These are phyloP conservation scores for Colostygia pectinataria DNA, from an alignment of 2,888 invertebrate species.

Conservation along the genomic window DNA sequence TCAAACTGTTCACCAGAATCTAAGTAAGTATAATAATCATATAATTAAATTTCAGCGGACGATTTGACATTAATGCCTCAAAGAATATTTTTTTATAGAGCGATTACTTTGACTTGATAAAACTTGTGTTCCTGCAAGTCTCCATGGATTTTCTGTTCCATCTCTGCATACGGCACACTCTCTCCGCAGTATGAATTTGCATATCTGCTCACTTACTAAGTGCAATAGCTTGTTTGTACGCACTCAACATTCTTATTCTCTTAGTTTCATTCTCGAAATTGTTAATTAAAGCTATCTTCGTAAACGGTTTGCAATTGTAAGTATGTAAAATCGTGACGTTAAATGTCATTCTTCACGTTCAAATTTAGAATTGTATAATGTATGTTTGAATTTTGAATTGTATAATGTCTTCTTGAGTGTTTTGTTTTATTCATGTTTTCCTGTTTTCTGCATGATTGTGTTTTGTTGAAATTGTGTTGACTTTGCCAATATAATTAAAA, in stretches of 20 bases:
- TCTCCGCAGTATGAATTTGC: conserved; percentile 72
- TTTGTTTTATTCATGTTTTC: too few species aligned
- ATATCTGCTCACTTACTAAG: conserved; percentile 77
- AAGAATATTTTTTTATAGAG: too few species aligned
- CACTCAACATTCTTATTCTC: conserved; percentile 70
- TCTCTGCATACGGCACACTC: conserved; percentile 66
- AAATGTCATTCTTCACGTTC: conserved; percentile 6
- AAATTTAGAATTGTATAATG: background rate
- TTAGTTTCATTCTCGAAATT: conserved; percentile 33
- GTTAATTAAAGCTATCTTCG: conserved; percentile 29
- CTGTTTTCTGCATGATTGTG: too few species aligned
- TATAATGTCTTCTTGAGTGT: too few species aligned
- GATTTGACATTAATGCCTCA: too few species aligned
- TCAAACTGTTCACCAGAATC: too few species aligned
- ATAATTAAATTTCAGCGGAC: too few species aligned
- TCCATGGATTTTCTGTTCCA: conserved; percentile 42
- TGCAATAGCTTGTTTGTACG: conserved; percentile 79
- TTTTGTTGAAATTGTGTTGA: too few species aligned
- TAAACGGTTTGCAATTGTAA: conserved; percentile 5
- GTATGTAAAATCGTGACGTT: conserved; percentile 3
- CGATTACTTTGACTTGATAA: too few species aligned
- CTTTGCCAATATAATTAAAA: too few species aligned
- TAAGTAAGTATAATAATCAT: too few species aligned
- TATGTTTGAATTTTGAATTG: background rate
- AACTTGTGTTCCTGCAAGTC: too few species aligned